Evolutionary conservation across 1,140 invertebrate genomes (phyloP).

Genomic region (Gerris buenoi): DNA sequence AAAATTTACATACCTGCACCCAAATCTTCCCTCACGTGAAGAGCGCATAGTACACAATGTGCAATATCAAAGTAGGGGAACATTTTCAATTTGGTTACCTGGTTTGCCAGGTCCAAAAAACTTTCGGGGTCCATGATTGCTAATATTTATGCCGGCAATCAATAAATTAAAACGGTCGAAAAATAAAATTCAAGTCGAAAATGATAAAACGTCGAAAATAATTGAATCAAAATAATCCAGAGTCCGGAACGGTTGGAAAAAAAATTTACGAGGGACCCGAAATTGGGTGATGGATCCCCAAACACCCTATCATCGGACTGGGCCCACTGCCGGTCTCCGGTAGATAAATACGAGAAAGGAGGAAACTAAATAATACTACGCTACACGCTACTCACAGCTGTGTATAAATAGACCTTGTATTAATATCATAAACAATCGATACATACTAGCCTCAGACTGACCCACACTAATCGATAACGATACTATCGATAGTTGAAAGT

Average conservation of each 20-base stretch:
- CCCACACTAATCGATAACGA: too few relatives aligned
- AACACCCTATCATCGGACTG: neutral
- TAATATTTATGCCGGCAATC: neutral
- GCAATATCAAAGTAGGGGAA: constrained; percentile 98
- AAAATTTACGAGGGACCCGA: neutral
- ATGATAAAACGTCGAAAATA: too few relatives aligned
- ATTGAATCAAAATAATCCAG: neutral
- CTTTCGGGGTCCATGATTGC: constrained; percentile 80
- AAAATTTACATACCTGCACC: constrained; percentile 64
- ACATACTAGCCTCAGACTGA: too few relatives aligned
- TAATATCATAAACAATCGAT: too few relatives aligned
- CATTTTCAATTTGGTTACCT: constrained; percentile 98
- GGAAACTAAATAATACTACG: too few relatives aligned
- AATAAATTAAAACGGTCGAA: too few relatives aligned
- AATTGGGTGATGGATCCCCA: neutral
- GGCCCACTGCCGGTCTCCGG: too few relatives aligned
- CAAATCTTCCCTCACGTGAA: constrained; percentile 89
- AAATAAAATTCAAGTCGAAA: too few relatives aligned
- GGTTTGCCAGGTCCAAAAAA: constrained; percentile 92
- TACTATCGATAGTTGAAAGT: too few relatives aligned
- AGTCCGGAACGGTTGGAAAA: neutral
- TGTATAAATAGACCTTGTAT: too few relatives aligned
- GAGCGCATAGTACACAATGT: constrained; percentile 75
- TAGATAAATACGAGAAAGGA: too few relatives aligned
- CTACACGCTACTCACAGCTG: too few relatives aligned